phyloP scores from a whole-genome alignment of 2,113 vertebrate species.

The Reinhardtius hippoglossoides region DNA sequence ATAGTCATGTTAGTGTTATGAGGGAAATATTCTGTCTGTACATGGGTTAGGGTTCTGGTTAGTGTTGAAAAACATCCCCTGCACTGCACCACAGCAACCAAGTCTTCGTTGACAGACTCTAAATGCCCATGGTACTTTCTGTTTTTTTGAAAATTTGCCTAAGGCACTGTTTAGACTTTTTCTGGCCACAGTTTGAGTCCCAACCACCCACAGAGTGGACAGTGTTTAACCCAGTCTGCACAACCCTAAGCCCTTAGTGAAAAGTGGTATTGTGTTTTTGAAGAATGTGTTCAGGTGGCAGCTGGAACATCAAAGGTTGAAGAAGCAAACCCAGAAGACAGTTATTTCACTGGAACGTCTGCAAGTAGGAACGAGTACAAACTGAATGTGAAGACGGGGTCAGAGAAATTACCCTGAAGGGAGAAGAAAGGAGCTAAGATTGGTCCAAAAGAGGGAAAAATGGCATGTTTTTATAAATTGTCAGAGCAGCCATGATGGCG shows the following conservation, averaged over 20 bases:
- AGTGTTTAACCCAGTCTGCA: slow-evolving; percentile 41
- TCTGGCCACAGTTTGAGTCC: slow-evolving; percentile 36
- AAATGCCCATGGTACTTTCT: slow-evolving; percentile 33
- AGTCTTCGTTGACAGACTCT: slow-evolving; percentile 59
- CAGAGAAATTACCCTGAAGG: background rate
- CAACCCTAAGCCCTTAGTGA: slow-evolving; percentile 34
- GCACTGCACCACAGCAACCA: slow-evolving; percentile 51
- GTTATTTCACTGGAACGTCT: background rate
- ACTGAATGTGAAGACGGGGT: background rate
- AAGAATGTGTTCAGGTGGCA: slow-evolving; percentile 18
- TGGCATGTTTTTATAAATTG: slow-evolving; percentile 14
- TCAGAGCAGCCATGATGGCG: slow-evolving; percentile 2
- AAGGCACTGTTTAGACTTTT: slow-evolving; percentile 31
- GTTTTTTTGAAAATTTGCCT: slow-evolving; percentile 39
- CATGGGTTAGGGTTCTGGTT: slow-evolving; percentile 50
- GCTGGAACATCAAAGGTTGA: slow-evolving; percentile 10
- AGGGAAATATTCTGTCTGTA: slow-evolving; percentile 60
- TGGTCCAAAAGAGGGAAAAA: background rate
- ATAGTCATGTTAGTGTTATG: slow-evolving; percentile 45
- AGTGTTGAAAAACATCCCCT: slow-evolving; percentile 58
- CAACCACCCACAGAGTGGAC: slow-evolving; percentile 56
- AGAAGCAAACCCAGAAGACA: background rate
- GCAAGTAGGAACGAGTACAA: background rate
- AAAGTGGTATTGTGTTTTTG: slow-evolving; percentile 27
- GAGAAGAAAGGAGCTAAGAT: background rate